phyloP scores from a whole-genome alignment of 2,797 vertebrate species.

The Neosilurus hyrtlii region DNA sequence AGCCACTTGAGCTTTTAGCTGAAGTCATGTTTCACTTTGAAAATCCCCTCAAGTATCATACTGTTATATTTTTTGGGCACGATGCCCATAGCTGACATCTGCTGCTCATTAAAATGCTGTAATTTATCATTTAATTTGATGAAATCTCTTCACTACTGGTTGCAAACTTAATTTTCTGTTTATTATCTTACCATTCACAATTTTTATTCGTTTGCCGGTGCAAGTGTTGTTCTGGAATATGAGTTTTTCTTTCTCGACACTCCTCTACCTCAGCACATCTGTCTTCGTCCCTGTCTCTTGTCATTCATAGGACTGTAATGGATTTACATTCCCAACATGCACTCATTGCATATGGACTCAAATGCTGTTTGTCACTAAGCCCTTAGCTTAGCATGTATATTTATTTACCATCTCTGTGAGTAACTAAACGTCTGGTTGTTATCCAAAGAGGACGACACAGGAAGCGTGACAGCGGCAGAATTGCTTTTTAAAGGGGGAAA shows the following conservation, averaged over 20 bases:
- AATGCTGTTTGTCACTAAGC: slow-evolving; percentile 22
- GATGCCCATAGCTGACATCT: slow-evolving; percentile 15
- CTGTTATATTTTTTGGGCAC: slow-evolving; percentile 8
- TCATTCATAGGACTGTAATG: not conserved
- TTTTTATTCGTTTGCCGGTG: not conserved
- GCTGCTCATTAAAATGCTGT: slow-evolving; percentile 31
- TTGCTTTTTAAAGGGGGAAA: slow-evolving; percentile 51
- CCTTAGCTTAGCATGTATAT: slow-evolving; percentile 42
- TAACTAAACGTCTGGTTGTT: slow-evolving; percentile 45
- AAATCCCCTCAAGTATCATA: not conserved
- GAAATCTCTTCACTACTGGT: not conserved
- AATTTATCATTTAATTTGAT: slow-evolving; percentile 17
- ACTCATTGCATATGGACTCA: not conserved
- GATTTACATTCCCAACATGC: slow-evolving; percentile 1
- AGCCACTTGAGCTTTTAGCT: not conserved
- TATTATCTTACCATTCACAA: not conserved
- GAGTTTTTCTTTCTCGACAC: not conserved
- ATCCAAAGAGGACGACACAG: slow-evolving; percentile 39
- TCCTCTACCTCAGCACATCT: not conserved
- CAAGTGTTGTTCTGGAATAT: not conserved
- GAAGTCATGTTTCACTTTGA: not conserved
- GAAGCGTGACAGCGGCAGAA: slow-evolving; percentile 41
- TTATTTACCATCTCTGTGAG: slow-evolving; percentile 38
- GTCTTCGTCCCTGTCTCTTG: not conserved
- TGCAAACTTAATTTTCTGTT: slow-evolving; percentile 4